Base-by-base conservation (phyloP, 2,113 vertebrate genomes). In the Urocolius indicus region DNA sequence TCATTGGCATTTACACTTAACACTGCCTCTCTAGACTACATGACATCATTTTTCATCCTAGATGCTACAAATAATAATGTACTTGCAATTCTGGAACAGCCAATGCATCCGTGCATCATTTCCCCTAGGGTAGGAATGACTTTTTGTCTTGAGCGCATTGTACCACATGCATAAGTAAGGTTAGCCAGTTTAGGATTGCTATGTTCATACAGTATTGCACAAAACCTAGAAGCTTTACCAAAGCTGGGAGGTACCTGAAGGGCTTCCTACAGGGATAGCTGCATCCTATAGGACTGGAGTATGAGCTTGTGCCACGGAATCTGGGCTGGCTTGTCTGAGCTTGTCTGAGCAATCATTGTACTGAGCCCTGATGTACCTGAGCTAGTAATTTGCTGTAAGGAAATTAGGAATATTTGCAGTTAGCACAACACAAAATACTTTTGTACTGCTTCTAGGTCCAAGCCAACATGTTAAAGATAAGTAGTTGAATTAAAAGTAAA, bases 151-250 rank as follows among this genome's bases (percentile, higher is more conserved):
- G 20, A 54, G 43, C 29, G 4, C 34, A 13, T 38, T 0, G 0
- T 62, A 30, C n/a, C 52, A 14, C 7, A 1, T 14, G 20, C 16
- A 13, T 21, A 14, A 0, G 2, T 38, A 14, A 46, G 29, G 32
- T 34, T 36, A 32, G 8, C 55, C 26, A 30, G 6, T 15, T 34
- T 54, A 48, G 54, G 16, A 76, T 67, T 90, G 17, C 63, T n/a
- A 5, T 59, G 12, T 61, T 76, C 30, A 12, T 20, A 11, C 17
- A 22, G 11, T 16, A 10, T 10, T 71, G 30, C 51, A 34, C 8
- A 48, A 65, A 32, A 21, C 12, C 23, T 62, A 23, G 73, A 58
- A 81, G 8, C 27, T 36, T 63, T 54, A 23, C 24, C 18, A 59
- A 54, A 48, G 26, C 18, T 8, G 49, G 26, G 36, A 77, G 17